Evolutionary conservation across 2,113 vertebrate genomes (phyloP).

Genomic region (Pyxicephalus adspersus): DNA sequence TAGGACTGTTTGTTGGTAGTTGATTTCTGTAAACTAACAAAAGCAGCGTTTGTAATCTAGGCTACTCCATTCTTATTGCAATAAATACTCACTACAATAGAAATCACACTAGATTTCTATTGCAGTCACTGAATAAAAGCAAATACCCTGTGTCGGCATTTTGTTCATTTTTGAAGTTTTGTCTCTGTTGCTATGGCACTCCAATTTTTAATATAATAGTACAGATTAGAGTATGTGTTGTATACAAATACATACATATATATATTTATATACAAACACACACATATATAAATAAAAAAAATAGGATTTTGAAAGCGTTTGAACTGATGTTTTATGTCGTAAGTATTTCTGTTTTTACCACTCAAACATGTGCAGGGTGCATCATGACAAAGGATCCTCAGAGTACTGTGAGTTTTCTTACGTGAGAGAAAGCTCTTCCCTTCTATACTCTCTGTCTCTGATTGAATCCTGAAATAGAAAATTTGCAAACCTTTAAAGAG

Average conservation of each 20-base stretch:
- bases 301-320: no score
- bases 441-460: no score
- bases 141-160: neutral
- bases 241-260: no score
- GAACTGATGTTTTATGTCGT: neutral
- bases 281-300: no score
- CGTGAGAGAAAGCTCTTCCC: no score
- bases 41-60: neutral
- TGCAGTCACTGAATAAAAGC: neutral
- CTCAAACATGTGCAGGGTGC: neutral
- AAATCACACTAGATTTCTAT: neutral
- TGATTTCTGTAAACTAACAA: neutral
- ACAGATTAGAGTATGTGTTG: neutral
- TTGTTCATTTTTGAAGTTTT: neutral
- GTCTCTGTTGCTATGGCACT: constrained; percentile 3
- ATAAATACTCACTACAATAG: neutral
- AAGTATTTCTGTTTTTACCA: neutral
- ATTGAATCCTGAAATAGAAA: no score
- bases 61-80: neutral
- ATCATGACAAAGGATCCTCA: no score
- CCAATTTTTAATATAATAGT: neutral
- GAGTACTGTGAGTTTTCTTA: no score
- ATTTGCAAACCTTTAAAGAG: no score
- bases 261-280: no score
- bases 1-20: neutral